Conservation (phyloP, 2,888 invertebrate genomes). For the Ectemnius cavifrons region DNA sequence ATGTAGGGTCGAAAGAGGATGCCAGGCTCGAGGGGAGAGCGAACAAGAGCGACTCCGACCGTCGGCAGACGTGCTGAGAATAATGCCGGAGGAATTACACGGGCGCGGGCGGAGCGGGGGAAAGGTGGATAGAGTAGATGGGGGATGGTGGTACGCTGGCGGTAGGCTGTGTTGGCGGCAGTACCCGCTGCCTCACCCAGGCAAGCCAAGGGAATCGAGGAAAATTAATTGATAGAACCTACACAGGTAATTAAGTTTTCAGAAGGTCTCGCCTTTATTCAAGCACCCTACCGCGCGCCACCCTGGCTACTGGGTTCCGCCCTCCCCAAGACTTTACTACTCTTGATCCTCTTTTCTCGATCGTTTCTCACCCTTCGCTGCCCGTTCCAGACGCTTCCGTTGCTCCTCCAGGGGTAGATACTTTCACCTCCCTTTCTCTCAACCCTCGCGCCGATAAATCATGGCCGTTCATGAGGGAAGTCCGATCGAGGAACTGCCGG, state of each 20-base stretch:
- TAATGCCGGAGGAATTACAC: slow-evolving; percentile 76
- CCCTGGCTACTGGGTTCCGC: slow-evolving; percentile 5
- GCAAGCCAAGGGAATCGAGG: slow-evolving; percentile 73
- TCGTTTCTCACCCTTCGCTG: slow-evolving; percentile 45
- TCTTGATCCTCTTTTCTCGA: slow-evolving; percentile 53
- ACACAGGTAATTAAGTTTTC: slow-evolving; percentile 77
- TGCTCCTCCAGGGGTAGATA: slow-evolving; percentile 38
- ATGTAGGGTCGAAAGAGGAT: slow-evolving; percentile 46
- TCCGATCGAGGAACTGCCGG: slow-evolving; percentile 47
- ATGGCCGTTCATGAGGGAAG: slow-evolving; percentile 50
- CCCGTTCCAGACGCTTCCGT: slow-evolving; percentile 39
- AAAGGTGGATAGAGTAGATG: slow-evolving; percentile 15
- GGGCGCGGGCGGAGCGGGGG: slow-evolving; percentile 65
- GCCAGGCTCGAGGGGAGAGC: slow-evolving; percentile 12
- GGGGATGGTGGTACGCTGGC: slow-evolving; percentile 32
- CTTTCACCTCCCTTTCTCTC: slow-evolving; percentile 27
- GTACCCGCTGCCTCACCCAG: slow-evolving; percentile 31
- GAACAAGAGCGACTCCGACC: slow-evolving; percentile 57
- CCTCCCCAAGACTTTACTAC: slow-evolving; percentile 36
- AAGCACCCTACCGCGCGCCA: slow-evolving; percentile 19
- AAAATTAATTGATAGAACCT: slow-evolving; percentile 77
- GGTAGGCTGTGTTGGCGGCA: slow-evolving; percentile 39
- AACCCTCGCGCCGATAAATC: slow-evolving; percentile 54
- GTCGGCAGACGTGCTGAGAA: slow-evolving; percentile 75
- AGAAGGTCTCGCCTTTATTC: slow-evolving; percentile 57